Base-by-base conservation (phyloP, 2,797 vertebrate genomes). In the Rhinatrema bivittatum region DNA sequence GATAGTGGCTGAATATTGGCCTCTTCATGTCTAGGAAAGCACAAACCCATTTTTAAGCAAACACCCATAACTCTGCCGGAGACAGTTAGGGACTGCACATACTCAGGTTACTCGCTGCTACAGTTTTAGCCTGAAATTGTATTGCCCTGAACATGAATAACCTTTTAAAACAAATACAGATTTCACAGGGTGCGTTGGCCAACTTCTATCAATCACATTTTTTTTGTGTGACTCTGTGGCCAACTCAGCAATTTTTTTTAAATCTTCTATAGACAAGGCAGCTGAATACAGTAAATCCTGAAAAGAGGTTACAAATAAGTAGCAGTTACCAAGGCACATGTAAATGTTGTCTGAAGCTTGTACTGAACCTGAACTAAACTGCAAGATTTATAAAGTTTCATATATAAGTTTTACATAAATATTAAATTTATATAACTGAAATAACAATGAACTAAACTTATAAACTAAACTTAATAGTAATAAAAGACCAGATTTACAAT, bases 11-110 rank as follows among this genome's bases (percentile, higher is more conserved):
- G n/a, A n/a, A n/a, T n/a, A n/a, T n/a, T n/a, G n/a, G n/a, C n/a
- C n/a, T n/a, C n/a, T n/a, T n/a, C n/a, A n/a, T n/a, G n/a, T n/a
- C n/a, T n/a, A n/a, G n/a, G 40, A 44, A 32, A 44, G 56, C 46
- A 25, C 59, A 53, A 32, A 24, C 56, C 56, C 40, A 29, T 53
- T 42, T 36, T 46, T 57, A 53, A 46, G 56, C 53, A 64, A 72
- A 67, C 60, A 53, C 42, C 40, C 59, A 42, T 68, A 63, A 56
- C 66, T 70, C 53, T 51, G 31, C 16, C 14, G 33, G 44, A 39
- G 39, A 49, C 29, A 41, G 55, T 60, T 46, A 21, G 45, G n/a
- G n/a, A 41, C 55, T 42, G 46, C 47, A 3, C 20, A 26, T n/a
- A 15, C 50, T 66, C 49, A 30, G 26, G 41, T 66, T 46, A 52